These are phyloP conservation scores for Xenopus borealis DNA, from an alignment of 2,113 vertebrate genomes.

Conservation along the genomic window DNA sequence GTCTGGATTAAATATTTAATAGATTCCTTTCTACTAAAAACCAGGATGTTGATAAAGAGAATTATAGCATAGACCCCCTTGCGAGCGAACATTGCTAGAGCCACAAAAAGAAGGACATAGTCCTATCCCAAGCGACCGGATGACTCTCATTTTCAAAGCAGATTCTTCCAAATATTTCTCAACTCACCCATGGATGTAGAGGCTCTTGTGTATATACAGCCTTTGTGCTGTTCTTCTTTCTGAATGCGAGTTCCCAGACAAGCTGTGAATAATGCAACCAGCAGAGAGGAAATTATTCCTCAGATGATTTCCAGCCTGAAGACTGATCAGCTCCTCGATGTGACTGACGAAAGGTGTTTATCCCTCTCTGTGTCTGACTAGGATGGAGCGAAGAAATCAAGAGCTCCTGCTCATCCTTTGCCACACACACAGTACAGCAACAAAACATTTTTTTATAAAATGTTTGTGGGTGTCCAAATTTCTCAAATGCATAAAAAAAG, in stretches of 20 bases:
- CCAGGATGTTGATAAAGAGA: too few relatives aligned
- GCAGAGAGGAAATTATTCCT: neutral
- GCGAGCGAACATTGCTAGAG: too few relatives aligned
- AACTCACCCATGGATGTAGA: slow-evolving; percentile 27
- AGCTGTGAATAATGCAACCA: neutral
- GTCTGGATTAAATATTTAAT: too few relatives aligned
- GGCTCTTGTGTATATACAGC: neutral
- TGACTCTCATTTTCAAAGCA: neutral
- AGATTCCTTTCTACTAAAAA: too few relatives aligned
- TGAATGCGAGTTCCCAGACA: neutral
- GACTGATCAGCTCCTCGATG: neutral
- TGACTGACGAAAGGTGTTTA: slow-evolving; percentile 22
- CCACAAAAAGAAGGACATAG: too few relatives aligned
- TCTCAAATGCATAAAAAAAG: too few relatives aligned
- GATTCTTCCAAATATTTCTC: neutral
- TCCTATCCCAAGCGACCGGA: too few relatives aligned
- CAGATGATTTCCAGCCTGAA: neutral
- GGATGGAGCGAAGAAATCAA: slow-evolving; percentile 10
- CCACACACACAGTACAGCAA: neutral
- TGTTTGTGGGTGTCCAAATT: too few relatives aligned
- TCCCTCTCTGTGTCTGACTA: slow-evolving; percentile 16
- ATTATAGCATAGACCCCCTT: too few relatives aligned
- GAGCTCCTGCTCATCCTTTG: neutral
- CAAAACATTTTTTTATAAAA: too few relatives aligned
- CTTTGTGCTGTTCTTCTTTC: too few relatives aligned